A percentile compares a stretch with the other conserved stretches of the same genome.
phyloP scores from a whole-genome alignment of 2,888 invertebrate species.

The Eristalis pertinax region DNA sequence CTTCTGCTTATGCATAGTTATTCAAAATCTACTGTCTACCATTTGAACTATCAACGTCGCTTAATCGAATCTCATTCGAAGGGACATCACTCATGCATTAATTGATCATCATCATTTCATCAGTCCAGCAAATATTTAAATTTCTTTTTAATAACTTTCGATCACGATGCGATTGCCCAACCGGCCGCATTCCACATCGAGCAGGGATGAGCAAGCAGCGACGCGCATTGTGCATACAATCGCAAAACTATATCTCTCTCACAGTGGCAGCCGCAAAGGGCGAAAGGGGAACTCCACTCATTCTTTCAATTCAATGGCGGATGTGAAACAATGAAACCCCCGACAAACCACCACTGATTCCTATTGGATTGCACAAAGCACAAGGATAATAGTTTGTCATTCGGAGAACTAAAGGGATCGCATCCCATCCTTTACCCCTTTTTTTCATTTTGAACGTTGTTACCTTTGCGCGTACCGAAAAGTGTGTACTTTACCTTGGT shows the following conservation, averaged over 20 bases:
- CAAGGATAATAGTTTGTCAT: conserved; percentile 34
- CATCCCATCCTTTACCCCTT: conserved; percentile 60
- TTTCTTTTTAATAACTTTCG: conserved; percentile 42
- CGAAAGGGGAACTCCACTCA: conserved; percentile 12
- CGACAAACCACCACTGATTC: conserved; percentile 34
- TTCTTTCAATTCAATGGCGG: conserved; percentile 59
- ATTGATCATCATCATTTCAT: conserved; percentile 27
- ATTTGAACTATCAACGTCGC: too few relatives aligned
- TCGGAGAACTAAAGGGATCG: conserved; percentile 54
- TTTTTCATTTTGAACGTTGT: conserved; percentile 34
- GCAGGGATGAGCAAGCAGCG: conserved; percentile 2
- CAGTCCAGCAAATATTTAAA: conserved; percentile 49
- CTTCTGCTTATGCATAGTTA: too few relatives aligned
- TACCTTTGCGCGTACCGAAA: conserved; percentile 66
- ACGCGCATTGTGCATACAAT: conserved; percentile 46
- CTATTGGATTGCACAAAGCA: conserved; percentile 43
- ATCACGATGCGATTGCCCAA: conserved; percentile 45
- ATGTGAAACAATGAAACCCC: conserved; percentile 64
- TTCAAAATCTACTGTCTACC: too few relatives aligned
- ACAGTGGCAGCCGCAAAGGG: conserved; percentile 4
- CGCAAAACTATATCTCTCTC: conserved; percentile 45
- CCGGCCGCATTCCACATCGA: conserved; percentile 40
- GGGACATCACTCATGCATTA: not conserved
- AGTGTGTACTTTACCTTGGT: conserved; percentile 53
- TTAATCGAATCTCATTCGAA: not conserved